Percentiles rank a stretch among this genome's conserved stretches.
These are phyloP conservation scores for Felis catus DNA, from an alignment of 2,113 vertebrate genomes.

Conservation along the genomic window DNA sequence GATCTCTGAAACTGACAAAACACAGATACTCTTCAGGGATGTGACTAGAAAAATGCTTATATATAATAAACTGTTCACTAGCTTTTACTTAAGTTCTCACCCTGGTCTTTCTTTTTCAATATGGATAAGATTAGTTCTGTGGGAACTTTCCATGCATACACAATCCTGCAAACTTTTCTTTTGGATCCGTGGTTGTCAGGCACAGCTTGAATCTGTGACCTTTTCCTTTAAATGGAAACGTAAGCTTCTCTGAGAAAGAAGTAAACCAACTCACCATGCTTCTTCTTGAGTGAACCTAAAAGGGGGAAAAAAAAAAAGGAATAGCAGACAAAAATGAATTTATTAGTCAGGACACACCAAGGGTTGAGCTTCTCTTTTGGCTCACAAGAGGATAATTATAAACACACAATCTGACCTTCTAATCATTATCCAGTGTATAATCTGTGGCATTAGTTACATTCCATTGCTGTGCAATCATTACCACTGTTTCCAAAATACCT, in stretches of 20 bases:
- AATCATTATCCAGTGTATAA: too few relatives aligned
- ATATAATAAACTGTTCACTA: not conserved
- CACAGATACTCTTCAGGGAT: not conserved
- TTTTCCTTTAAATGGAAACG: not conserved
- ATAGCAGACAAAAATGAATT: not conserved
- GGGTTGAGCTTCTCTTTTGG: not conserved
- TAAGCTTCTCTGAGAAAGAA: not conserved
- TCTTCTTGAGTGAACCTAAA: not conserved
- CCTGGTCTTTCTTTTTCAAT: not conserved
- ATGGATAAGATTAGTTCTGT: not conserved
- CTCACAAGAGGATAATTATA: too few relatives aligned
- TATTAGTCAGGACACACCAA: not conserved
- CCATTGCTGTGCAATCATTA: too few relatives aligned
- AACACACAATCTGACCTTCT: too few relatives aligned
- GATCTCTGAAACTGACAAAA: not conserved
- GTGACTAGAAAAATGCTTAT: not conserved
- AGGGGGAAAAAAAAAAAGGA: not conserved
- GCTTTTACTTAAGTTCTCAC: not conserved
- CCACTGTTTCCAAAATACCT: too few relatives aligned
- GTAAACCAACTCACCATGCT: not conserved
- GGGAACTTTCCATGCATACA: not conserved
- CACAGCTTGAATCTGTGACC: not conserved
- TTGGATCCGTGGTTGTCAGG: not conserved
- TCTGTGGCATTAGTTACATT: too few relatives aligned
- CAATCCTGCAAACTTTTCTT: not conserved